phyloP scores from a whole-genome alignment of 2,888 invertebrate species.

The Busseola fusca region DNA sequence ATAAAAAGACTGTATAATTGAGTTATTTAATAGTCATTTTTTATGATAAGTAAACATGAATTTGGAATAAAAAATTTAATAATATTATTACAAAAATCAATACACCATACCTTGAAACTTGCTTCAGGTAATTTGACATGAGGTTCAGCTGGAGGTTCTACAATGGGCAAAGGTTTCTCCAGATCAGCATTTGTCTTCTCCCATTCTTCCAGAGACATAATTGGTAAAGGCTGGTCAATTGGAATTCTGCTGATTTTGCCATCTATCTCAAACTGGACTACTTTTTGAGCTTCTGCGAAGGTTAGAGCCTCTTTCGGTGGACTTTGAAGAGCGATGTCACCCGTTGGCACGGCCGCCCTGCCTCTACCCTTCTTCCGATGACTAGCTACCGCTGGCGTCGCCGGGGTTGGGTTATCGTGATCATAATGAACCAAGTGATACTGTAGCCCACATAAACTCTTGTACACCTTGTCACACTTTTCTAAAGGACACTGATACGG shows the following conservation, averaged over 20 bases:
- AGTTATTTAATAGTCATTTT: slow-evolving; percentile 33
- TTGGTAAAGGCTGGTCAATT: slow-evolving; percentile 91
- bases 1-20: slow-evolving; percentile 25
- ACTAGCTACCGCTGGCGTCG: slow-evolving; percentile 90
- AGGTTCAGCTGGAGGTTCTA: slow-evolving; percentile 82
- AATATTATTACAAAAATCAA: slow-evolving; percentile 23
- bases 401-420: slow-evolving; percentile 93
- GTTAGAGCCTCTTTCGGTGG: slow-evolving; percentile 92
- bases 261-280: slow-evolving; percentile 96
- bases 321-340: slow-evolving; percentile 85
- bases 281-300: slow-evolving; percentile 95
- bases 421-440: slow-evolving; percentile 96
- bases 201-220: slow-evolving; percentile 92
- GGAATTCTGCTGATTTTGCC: slow-evolving; percentile 92
- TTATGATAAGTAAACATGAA: slow-evolving; percentile 22
- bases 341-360: slow-evolving; percentile 89
- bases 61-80: slow-evolving; percentile 21
- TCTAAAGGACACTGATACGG: slow-evolving; percentile 96
- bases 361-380: slow-evolving; percentile 90
- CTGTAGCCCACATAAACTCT: slow-evolving; percentile 95
- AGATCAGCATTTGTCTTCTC: slow-evolving; percentile 84
- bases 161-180: slow-evolving; percentile 83
- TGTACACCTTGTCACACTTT: slow-evolving; percentile 95
- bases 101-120: slow-evolving; percentile 77
- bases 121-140: slow-evolving; percentile 86